These are phyloP conservation scores for Plagodis pulveraria DNA, from an alignment of 2,888 invertebrate genomes.

Conservation along the genomic window DNA sequence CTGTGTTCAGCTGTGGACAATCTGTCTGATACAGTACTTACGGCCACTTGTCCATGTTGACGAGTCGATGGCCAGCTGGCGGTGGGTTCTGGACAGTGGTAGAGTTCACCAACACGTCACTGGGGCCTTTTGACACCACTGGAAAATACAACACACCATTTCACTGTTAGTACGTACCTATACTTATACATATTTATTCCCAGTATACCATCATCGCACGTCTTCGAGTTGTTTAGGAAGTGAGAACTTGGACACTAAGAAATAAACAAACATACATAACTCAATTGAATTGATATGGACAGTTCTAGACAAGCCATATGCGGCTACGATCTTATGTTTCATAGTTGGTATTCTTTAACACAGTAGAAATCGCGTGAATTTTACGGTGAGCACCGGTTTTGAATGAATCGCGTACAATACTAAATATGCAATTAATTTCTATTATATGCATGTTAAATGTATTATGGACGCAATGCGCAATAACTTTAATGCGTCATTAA, in stretches of 20 bases:
- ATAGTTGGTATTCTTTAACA: too few relatives aligned
- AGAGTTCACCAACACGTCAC: slow-evolving; percentile 76
- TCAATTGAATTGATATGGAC: too few relatives aligned
- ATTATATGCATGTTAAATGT: background rate
- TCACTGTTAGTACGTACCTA: background rate
- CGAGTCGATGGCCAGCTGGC: slow-evolving; percentile 66
- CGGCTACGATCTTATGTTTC: too few relatives aligned
- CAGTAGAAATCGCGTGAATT: too few relatives aligned
- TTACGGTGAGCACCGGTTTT: background rate
- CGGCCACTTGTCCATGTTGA: slow-evolving; percentile 79
- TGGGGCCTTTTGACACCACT: slow-evolving; percentile 70
- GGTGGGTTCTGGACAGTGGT: slow-evolving; percentile 66
- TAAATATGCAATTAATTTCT: slow-evolving; percentile 5
- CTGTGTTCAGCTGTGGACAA: too few relatives aligned
- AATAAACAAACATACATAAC: too few relatives aligned
- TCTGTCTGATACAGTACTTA: too few relatives aligned
- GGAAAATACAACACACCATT: slow-evolving; percentile 34
- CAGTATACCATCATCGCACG: too few relatives aligned
- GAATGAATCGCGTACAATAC: background rate
- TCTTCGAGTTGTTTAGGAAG: too few relatives aligned
- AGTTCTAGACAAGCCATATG: too few relatives aligned
- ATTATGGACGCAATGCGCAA: slow-evolving; percentile 4
- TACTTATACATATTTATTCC: background rate
- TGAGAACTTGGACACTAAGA: too few relatives aligned
- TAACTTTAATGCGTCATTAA: slow-evolving; percentile 15